These are phyloP conservation scores for Nysson spinosus DNA, from an alignment of 2,888 invertebrate genomes.

Conservation along the genomic window DNA sequence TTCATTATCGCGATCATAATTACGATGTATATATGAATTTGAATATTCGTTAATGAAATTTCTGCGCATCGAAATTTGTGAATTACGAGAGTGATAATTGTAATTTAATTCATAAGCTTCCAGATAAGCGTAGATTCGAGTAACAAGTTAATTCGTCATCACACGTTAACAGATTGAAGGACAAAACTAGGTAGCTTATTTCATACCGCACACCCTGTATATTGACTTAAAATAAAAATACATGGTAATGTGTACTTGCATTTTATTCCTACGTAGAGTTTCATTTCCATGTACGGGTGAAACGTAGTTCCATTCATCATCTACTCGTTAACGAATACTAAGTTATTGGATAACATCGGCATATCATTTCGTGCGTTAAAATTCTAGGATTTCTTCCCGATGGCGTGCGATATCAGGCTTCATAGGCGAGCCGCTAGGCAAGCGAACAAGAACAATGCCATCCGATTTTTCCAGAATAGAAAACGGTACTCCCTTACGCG, in stretches of 20 bases:
- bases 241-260: background rate
- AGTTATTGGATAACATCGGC: conserved; percentile 15
- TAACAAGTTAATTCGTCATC: too few species aligned
- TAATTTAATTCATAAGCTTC: too few species aligned
- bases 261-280: conserved; percentile 15
- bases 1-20: too few species aligned
- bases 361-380: conserved; percentile 16
- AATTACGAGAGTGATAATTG: too few species aligned
- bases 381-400: conserved; percentile 13
- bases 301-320: conserved; percentile 27
- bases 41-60: too few species aligned
- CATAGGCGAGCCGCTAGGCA: background rate
- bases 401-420: conserved; percentile 1
- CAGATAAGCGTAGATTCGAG: too few species aligned
- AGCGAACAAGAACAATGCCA: conserved; percentile 20
- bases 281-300: conserved; percentile 6
- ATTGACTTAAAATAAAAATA: conserved; percentile 5
- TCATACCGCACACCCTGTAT: too few species aligned
- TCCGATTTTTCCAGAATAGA: conserved; percentile 16
- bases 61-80: too few species aligned
- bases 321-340: conserved; percentile 13
- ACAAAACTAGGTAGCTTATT: too few species aligned
- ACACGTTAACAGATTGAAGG: too few species aligned
- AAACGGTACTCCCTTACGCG: conserved; percentile 10
- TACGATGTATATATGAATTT: too few species aligned